phyloP scores from a whole-genome alignment of 2,113 vertebrate genomes.

The Rhabdornis inornatus region DNA sequence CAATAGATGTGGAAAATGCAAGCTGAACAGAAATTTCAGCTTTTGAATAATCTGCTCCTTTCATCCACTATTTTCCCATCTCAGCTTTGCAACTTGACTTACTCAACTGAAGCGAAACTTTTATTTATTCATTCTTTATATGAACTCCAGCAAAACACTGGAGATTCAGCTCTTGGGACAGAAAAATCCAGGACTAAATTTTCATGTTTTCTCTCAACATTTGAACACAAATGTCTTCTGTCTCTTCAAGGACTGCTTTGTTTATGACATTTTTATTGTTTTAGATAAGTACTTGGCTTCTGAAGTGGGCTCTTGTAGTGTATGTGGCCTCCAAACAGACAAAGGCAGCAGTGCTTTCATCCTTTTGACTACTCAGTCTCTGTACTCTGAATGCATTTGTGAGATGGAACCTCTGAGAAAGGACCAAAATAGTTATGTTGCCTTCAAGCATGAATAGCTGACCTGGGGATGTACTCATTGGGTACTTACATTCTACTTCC shows the following conservation, averaged over 20 bases:
- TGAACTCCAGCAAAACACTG: not conserved
- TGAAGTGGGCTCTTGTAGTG: not conserved
- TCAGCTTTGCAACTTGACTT: not conserved
- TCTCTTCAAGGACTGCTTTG: slow-evolving; percentile 35
- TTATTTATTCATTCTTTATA: not conserved
- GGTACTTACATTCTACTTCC: not conserved
- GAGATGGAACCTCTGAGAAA: not conserved
- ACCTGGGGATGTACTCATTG: not conserved
- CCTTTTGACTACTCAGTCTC: not conserved
- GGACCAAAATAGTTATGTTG: not conserved
- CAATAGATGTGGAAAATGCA: not conserved
- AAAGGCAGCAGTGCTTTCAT: not conserved
- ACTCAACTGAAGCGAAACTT: not conserved
- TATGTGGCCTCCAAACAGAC: not conserved
- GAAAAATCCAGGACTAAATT: not conserved
- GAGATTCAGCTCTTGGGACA: not conserved
- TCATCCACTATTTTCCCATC: not conserved
- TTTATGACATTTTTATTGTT: slow-evolving; percentile 2
- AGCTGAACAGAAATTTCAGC: not conserved
- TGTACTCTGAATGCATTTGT: not conserved
- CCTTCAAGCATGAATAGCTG: not conserved
- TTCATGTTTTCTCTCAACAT: not conserved
- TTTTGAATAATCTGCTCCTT: not conserved
- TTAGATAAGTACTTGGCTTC: slow-evolving; percentile 6
- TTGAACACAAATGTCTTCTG: not conserved